These are phyloP conservation scores for Sander lucioperca DNA, from an alignment of 2,113 vertebrate genomes.

Conservation along the genomic window DNA sequence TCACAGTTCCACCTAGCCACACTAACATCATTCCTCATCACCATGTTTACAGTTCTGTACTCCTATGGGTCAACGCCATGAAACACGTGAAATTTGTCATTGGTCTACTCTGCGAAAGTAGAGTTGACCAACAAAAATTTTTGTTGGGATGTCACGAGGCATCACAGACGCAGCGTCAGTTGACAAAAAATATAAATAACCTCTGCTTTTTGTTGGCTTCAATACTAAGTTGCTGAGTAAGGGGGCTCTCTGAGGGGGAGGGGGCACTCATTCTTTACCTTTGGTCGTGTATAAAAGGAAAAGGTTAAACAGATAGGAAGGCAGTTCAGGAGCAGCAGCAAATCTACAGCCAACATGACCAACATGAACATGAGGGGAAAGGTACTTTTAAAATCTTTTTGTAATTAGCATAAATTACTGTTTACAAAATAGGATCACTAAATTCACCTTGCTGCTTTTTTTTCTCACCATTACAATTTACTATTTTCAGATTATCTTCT, in stretches of 20 bases:
- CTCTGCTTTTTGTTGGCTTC: slow-evolving; percentile 53
- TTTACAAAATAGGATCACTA: not conserved
- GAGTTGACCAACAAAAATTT: no score
- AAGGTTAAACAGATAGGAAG: slow-evolving; percentile 65
- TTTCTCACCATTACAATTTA: not conserved
- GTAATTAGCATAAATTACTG: not conserved
- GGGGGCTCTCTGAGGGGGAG: slow-evolving; percentile 48
- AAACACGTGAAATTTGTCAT: no score
- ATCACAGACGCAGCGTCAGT: not conserved
- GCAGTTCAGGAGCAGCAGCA: slow-evolving; percentile 49
- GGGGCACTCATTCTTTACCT: slow-evolving; percentile 40
- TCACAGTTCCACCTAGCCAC: no score
- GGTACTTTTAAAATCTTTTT: slow-evolving; percentile 39
- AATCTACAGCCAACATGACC: slow-evolving; percentile 63
- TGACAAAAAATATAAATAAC: slow-evolving; percentile 32
- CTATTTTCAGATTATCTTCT: slow-evolving; percentile 76
- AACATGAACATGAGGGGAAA: slow-evolving; percentile 76
- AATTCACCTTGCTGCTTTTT: not conserved
- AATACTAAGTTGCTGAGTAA: slow-evolving; percentile 65
- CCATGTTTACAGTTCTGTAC: no score
- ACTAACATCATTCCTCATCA: no score
- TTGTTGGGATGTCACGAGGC: no score
- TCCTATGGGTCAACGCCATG: no score
- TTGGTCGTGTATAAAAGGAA: slow-evolving; percentile 73
- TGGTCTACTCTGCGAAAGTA: no score